These are phyloP conservation scores for Scyliorhinus canicula DNA, from an alignment of 2,797 vertebrate species.

Conservation along the genomic window DNA sequence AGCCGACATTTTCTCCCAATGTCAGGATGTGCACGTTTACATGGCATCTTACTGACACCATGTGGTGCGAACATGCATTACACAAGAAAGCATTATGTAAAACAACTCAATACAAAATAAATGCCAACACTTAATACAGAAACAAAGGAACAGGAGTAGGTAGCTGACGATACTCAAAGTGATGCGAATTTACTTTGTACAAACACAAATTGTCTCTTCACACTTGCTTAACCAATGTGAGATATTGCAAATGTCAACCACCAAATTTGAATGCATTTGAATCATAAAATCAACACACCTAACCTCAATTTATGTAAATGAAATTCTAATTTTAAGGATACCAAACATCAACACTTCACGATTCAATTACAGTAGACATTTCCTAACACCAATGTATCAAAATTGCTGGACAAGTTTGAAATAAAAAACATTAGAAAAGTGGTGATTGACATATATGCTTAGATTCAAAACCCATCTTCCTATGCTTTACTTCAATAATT, in stretches of 20 bases:
- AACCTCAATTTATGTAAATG: neutral
- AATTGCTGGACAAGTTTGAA: neutral
- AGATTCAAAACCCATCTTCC: neutral
- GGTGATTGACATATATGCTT: too few relatives aligned
- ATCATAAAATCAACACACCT: neutral
- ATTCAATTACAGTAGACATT: neutral
- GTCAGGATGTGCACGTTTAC: neutral
- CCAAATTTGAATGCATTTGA: neutral
- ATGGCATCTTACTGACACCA: neutral
- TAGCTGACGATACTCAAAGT: neutral
- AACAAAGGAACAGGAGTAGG: too few relatives aligned
- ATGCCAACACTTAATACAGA: neutral
- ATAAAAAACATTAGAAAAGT: neutral
- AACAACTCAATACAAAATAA: neutral
- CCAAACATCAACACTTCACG: neutral
- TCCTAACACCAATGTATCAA: neutral
- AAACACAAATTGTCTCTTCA: neutral
- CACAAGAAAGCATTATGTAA: neutral
- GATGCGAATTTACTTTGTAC: neutral
- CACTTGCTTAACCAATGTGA: neutral
- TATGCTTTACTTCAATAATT: neutral
- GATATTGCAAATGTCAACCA: neutral
- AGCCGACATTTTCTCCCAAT: neutral
- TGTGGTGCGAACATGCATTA: conserved; percentile 18
- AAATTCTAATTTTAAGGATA: neutral